These are phyloP conservation scores for Tipula unca DNA, from an alignment of 2,888 invertebrate genomes.

Conservation along the genomic window DNA sequence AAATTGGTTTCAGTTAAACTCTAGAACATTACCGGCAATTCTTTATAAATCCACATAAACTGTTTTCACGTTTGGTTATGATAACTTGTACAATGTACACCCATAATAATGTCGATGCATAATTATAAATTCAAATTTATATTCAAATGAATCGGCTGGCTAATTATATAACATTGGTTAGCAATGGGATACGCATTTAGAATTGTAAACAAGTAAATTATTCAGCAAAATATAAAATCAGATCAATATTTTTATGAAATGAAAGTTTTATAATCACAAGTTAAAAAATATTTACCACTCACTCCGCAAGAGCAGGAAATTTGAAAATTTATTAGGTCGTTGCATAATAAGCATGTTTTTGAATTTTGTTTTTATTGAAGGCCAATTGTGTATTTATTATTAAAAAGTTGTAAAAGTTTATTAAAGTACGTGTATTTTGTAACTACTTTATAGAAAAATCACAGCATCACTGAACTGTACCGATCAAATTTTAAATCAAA, in stretches of 20 bases:
- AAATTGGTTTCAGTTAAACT: too few relatives aligned
- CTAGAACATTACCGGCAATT: too few relatives aligned
- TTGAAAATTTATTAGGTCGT: neutral
- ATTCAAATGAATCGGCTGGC: neutral
- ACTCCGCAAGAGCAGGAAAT: neutral
- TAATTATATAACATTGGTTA: neutral
- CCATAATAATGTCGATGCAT: too few relatives aligned
- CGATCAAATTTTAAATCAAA: neutral
- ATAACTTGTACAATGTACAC: too few relatives aligned
- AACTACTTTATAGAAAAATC: neutral
- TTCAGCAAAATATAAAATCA: neutral
- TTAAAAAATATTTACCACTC: neutral
- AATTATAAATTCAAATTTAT: neutral
- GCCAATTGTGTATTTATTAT: neutral
- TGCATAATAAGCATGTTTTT: neutral
- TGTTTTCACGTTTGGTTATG: too few relatives aligned
- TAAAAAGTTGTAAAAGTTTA: too few relatives aligned
- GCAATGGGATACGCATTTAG: neutral
- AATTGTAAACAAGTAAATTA: neutral
- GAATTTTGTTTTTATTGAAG: too few relatives aligned
- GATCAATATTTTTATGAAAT: too few relatives aligned
- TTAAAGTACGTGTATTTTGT: too few relatives aligned
- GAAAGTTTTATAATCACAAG: too few relatives aligned
- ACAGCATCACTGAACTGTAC: neutral
- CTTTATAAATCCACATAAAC: too few relatives aligned